Evolutionary conservation across 2,797 vertebrate genomes (phyloP), one percentile per base, ranked within the genome.

Genomic region (Pantherophis vulpinus): DNA sequence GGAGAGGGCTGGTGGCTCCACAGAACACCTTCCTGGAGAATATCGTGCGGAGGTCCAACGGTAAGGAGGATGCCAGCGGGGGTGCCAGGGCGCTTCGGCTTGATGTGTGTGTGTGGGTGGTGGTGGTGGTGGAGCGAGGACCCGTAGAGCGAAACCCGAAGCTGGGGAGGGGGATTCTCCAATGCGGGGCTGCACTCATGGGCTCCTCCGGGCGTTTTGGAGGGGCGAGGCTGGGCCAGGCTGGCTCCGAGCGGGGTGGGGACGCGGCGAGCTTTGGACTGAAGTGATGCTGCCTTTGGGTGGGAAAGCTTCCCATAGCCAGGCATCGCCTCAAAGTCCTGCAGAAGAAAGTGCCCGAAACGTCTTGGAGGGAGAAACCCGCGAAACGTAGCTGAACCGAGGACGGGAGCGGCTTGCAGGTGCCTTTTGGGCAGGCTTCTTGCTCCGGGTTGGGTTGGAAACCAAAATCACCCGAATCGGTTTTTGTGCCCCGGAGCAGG

Each of bases 1-100:
- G 98, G 94, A 97, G 98, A 97, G 99, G 99, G 96, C 98, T 99
- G 92, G 99, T 99, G 97, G 99, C 99, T 94, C 99, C 99, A 7
- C 99, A 99, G 96, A 99, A 99, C 97, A 99, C 99, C 42, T 99
- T 99, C 96, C 98, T 99, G 96, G 99, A 99, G 98, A 99, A 99
- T 95, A 99, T 99, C 94, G 99, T 99, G 94, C 98, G 99, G 86
- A 97, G 99, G 93, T 99, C 99, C 94, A 99, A 99, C 97, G 99
- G 99, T 99, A 98, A 99, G 98, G 88, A 91, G 27, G 70, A 32
- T 55, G 66, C 29, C 29, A 2, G 56, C 5, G n/a, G 6, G 4
- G 12, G 32, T 59, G 5, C 14, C 6, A 18, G 29, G 59, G 29
- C 10, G 61, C 1, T 4, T 3, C 37, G 23, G 9, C 23, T 1